A percentile compares a stretch with the other conserved stretches of the same genome.
Evolutionary conservation across 2,797 vertebrate species (phyloP).

Genomic region (Betta splendens): DNA sequence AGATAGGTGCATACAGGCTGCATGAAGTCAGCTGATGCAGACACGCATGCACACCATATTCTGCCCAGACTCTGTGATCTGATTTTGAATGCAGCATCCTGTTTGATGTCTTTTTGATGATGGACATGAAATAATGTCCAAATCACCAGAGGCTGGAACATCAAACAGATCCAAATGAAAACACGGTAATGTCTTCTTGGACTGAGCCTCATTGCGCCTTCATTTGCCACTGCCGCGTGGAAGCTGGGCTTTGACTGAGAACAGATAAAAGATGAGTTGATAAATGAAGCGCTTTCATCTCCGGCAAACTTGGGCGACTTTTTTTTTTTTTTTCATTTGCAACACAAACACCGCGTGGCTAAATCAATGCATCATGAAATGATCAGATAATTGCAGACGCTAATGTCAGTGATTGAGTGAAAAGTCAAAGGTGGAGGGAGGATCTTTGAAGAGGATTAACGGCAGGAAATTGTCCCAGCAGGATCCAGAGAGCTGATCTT

Average conservation of each 20-base stretch:
- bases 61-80: conserved; percentile 57
- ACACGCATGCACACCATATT: conserved; percentile 24
- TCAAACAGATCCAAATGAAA: conserved; percentile 77
- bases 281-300: conserved; percentile 74
- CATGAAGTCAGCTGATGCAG: conserved; percentile 10
- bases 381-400: conserved; percentile 53
- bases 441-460: conserved; percentile 54
- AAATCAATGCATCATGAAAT: conserved; percentile 47
- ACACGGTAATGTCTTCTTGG: conserved; percentile 71
- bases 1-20: conserved; percentile 5
- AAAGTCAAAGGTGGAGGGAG: conserved; percentile 50
- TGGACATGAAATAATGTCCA: conserved; percentile 83
- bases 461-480: conserved; percentile 41
- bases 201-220: conserved; percentile 66
- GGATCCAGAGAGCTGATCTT: conserved; percentile 42
- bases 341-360: conserved; percentile 52
- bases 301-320: conserved; percentile 64
- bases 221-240: conserved; percentile 64
- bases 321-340: conserved; percentile 64
- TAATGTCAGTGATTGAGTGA: conserved; percentile 45
- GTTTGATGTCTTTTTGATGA: conserved; percentile 84
- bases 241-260: conserved; percentile 55
- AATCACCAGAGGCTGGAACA: conserved; percentile 74
- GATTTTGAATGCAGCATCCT: conserved; percentile 71
- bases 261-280: conserved; percentile 68